A percentile compares a stretch with the other conserved stretches of the same genome.
Evolutionary conservation across 2,797 vertebrate species (phyloP).

Genomic region (Trematomus bernacchii): DNA sequence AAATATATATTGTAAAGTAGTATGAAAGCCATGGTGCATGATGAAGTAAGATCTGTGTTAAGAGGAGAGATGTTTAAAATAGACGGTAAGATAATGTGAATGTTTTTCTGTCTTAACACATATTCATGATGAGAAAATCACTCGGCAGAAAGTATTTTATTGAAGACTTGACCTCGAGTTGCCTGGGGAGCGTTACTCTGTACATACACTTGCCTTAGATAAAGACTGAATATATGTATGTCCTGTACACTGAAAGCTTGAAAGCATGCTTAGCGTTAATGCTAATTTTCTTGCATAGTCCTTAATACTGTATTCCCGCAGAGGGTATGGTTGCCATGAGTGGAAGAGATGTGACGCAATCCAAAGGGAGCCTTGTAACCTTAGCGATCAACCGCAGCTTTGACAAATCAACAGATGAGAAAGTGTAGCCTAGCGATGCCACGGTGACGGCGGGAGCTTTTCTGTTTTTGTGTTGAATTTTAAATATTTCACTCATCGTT

Average conservation of each 20-base stretch:
- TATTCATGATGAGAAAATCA: conserved; percentile 19
- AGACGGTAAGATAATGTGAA: conserved; percentile 41
- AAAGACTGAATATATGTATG: conserved; percentile 70
- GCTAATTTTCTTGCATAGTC: conserved; percentile 61
- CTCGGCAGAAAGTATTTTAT: conserved; percentile 53
- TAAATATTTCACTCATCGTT: conserved; percentile 67
- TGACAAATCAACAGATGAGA: conserved; percentile 78
- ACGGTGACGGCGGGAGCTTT: conserved; percentile 15
- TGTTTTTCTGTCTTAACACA: conserved; percentile 44
- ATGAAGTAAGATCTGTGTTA: conserved; percentile 68
- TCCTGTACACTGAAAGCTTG: conserved; percentile 81
- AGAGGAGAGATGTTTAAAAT: conserved; percentile 45
- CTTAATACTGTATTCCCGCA: conserved; percentile 60
- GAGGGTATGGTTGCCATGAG: conserved; percentile 60
- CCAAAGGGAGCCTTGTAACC: conserved; percentile 73
- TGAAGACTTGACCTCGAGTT: conserved; percentile 58
- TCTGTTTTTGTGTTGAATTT: conserved; percentile 70
- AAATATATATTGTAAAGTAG: conserved; percentile 76
- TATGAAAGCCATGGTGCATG: conserved; percentile 87
- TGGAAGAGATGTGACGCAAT: conserved; percentile 59
- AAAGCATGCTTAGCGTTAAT: conserved; percentile 78
- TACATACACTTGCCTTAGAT: conserved; percentile 82
- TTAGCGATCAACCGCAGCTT: conserved; percentile 74
- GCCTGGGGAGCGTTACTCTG: conserved; percentile 55
- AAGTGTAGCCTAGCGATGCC: conserved; percentile 57